phyloP scores from a whole-genome alignment of 92 coral and sea anemone genomes.

The Porites evermanni region DNA sequence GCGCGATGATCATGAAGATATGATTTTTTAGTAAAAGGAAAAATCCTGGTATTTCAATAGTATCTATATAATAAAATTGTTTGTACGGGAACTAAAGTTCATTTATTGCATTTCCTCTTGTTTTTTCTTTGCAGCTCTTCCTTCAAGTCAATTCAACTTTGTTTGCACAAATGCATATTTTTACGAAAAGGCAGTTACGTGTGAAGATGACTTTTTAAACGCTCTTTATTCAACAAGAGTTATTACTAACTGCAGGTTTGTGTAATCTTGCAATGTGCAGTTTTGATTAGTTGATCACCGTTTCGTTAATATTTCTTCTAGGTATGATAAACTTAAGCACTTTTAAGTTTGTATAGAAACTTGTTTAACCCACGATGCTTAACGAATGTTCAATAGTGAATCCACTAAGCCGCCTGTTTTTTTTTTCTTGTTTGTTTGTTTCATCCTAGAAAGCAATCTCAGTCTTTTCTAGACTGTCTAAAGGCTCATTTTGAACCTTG shows the following conservation, averaged over 20 bases:
- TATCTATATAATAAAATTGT: too few relatives aligned
- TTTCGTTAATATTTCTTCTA: too few relatives aligned
- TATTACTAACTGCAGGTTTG: background rate
- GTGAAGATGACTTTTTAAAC: slow-evolving; percentile 9
- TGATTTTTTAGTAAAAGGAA: too few relatives aligned
- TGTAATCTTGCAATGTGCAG: background rate
- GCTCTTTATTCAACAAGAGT: slow-evolving; percentile 19
- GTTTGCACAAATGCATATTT: background rate
- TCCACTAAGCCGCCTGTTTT: background rate
- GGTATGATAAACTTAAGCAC: too few relatives aligned
- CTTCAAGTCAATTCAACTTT: slow-evolving; percentile 5
- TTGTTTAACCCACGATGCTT: too few relatives aligned
- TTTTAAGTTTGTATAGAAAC: too few relatives aligned
- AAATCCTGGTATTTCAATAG: too few relatives aligned
- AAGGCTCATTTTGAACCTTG: slow-evolving; percentile 22
- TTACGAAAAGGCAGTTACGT: background rate
- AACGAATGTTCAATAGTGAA: background rate
- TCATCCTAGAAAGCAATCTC: slow-evolving; percentile 6
- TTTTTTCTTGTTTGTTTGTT: background rate
- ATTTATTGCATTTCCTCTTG: background rate
- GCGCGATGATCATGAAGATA: too few relatives aligned
- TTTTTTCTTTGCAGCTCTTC: slow-evolving; percentile 1
- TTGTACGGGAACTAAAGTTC: background rate
- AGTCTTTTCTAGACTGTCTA: slow-evolving; percentile 9
- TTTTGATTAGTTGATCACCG: too few relatives aligned